A percentile compares a stretch with the other conserved stretches of the same genome.
These are phyloP conservation scores for Leucophora obtusa DNA, from an alignment of 2,888 invertebrate genomes.

Conservation along the genomic window DNA sequence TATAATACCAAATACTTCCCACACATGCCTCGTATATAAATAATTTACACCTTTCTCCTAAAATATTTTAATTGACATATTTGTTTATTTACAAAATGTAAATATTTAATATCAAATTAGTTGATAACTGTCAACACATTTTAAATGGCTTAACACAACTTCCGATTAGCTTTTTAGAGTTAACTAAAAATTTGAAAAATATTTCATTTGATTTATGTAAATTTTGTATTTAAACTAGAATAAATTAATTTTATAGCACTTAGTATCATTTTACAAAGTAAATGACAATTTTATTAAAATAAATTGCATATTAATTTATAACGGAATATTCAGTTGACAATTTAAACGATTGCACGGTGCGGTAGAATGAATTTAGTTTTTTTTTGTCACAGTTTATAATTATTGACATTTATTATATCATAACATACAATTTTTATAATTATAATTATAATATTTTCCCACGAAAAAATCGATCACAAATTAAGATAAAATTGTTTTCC, in stretches of 20 bases:
- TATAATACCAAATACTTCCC: background rate
- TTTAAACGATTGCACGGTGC: background rate
- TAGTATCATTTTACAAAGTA: background rate
- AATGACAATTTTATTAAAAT: conserved; percentile 10
- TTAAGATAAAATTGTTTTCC: no score
- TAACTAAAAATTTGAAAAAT: background rate
- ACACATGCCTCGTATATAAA: background rate
- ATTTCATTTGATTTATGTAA: conserved; percentile 17
- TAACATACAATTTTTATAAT: no score
- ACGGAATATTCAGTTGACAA: conserved; percentile 41
- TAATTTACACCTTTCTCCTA: background rate
- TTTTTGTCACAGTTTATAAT: no score
- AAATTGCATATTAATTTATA: conserved; percentile 29
- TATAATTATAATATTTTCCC: no score
- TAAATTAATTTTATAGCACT: conserved; percentile 14
- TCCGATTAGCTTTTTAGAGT: conserved; percentile 19
- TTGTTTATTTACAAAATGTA: conserved; percentile 7
- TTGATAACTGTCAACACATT: conserved; percentile 21
- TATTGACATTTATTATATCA: no score
- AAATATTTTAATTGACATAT: background rate
- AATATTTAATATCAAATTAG: background rate
- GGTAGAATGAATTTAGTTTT: no score
- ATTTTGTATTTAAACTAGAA: conserved; percentile 15
- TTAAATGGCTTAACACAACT: conserved; percentile 15
- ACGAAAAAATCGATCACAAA: no score